Evolutionary conservation across 2,113 vertebrate species (phyloP).

Genomic region (Lycaon pictus): DNA sequence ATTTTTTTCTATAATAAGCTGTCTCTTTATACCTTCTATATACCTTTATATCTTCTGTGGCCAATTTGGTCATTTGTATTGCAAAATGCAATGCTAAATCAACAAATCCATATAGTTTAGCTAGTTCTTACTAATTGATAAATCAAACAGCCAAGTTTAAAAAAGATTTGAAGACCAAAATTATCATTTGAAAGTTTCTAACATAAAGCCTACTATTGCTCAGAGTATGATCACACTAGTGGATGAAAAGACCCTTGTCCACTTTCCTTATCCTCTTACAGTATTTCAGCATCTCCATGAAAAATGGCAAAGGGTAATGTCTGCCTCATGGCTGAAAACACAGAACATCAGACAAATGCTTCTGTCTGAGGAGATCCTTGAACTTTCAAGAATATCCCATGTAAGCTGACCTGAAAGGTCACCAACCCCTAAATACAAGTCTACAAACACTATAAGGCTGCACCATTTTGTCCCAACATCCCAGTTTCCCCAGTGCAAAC

Average conservation of each 20-base stretch:
- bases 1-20: neutral
- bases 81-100: neutral
- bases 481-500: neutral
- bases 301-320: neutral
- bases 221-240: neutral
- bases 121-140: neutral
- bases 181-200: neutral
- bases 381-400: neutral
- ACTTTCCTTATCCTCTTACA: neutral
- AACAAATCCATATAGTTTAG: neutral
- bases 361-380: too few relatives aligned
- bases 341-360: neutral
- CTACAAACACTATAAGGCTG: neutral
- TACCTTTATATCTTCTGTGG: neutral
- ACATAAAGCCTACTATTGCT: neutral
- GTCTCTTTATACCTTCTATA: neutral
- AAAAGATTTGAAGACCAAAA: neutral
- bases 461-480: fast-evolving
- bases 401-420: neutral
- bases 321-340: neutral
- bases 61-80: neutral
- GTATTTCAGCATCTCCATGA: neutral
- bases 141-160: neutral
- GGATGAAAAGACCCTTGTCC: neutral
- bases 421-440: neutral